These are phyloP conservation scores for Coracopsis vasa DNA, from an alignment of 2,113 vertebrate species.

Conservation along the genomic window DNA sequence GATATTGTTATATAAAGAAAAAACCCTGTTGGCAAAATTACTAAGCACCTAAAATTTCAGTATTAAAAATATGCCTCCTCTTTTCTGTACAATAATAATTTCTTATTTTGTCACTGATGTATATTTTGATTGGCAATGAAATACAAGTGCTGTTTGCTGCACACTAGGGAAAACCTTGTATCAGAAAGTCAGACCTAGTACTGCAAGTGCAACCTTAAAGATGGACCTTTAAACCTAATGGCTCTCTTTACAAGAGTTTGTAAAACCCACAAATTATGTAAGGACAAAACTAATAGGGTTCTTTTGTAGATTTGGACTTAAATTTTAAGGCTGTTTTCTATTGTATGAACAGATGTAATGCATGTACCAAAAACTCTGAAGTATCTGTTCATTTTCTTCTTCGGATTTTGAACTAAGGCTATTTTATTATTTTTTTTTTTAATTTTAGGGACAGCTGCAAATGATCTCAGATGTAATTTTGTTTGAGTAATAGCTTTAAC, in stretches of 20 bases:
- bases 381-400: neutral
- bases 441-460: neutral
- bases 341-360: neutral
- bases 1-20: neutral
- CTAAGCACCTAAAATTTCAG: neutral
- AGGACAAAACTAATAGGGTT: neutral
- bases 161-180: neutral
- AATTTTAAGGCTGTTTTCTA: neutral
- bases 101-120: neutral
- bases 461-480: neutral
- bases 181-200: neutral
- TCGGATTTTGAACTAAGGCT: neutral
- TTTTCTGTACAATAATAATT: neutral
- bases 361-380: neutral
- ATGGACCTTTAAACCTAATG: neutral
- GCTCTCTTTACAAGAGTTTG: rapidly evolving
- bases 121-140: neutral
- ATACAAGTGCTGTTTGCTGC: neutral
- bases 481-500: neutral
- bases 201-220: neutral
- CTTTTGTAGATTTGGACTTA: neutral
- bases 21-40: neutral
- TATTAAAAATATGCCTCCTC: neutral
- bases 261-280: neutral
- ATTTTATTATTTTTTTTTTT: neutral